A percentile compares a stretch with the other conserved stretches of the same genome.
These are phyloP conservation scores for Strigamia crassipes DNA, from an alignment of 2,888 invertebrate species.

Conservation along the genomic window DNA sequence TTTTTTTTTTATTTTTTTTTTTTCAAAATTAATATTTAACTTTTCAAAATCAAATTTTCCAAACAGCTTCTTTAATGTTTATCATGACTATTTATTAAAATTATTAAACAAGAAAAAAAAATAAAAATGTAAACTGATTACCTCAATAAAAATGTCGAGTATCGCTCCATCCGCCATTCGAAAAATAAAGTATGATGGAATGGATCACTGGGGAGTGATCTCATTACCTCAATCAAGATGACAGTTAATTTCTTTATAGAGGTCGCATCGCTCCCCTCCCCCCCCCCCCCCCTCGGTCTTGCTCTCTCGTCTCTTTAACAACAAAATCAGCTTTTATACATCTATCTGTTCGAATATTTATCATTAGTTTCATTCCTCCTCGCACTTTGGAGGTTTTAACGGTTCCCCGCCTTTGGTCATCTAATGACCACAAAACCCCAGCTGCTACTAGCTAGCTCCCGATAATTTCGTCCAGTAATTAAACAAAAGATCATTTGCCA, in stretches of 20 bases:
- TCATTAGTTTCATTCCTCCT: neutral
- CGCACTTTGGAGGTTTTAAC: neutral
- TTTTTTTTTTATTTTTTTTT: too few species aligned
- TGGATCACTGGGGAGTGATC: neutral
- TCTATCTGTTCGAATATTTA: conserved; percentile 10
- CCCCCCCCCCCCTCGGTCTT: too few species aligned
- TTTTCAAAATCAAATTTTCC: too few species aligned
- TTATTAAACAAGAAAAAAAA: too few species aligned
- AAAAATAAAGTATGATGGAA: conserved; percentile 10
- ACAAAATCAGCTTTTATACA: neutral
- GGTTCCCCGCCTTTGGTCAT: conserved; percentile 4
- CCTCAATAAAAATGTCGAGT: neutral
- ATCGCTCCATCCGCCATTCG: neutral
- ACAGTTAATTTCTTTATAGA: conserved; percentile 4
- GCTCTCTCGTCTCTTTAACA: neutral
- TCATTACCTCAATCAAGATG: conserved; percentile 10
- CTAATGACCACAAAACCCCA: conserved; percentile 4
- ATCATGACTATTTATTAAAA: neutral
- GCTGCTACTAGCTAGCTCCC: neutral
- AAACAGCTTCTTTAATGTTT: neutral
- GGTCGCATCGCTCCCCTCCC: neutral
- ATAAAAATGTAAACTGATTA: neutral
- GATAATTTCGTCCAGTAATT: conserved; percentile 10
- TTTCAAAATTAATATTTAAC: too few species aligned
- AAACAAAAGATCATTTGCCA: conserved; percentile 6